phyloP scores from a whole-genome alignment of 2,888 invertebrate species.

The Rhorus exstirpatorius region DNA sequence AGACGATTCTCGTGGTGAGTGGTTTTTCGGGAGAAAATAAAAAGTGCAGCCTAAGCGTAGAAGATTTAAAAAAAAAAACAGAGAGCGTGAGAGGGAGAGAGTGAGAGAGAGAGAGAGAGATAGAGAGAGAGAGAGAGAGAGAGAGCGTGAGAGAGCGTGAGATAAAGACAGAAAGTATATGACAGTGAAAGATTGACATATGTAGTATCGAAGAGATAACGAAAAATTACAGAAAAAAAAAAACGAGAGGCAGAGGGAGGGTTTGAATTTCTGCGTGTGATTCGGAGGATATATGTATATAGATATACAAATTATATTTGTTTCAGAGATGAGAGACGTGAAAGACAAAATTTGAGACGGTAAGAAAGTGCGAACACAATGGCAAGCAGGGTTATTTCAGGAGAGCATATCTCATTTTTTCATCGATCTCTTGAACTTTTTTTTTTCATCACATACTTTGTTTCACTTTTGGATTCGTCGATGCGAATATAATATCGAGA shows the following conservation, averaged over 20 bases:
- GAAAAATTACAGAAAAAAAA: constrained; percentile 64
- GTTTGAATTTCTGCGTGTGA: constrained; percentile 33
- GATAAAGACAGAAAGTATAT: constrained; percentile 72
- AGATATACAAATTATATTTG: constrained; percentile 32
- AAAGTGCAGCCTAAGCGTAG: constrained; percentile 68
- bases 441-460: constrained; percentile 2
- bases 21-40: constrained; percentile 51
- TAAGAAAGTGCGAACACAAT: constrained; percentile 80
- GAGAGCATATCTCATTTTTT: constrained; percentile 74
- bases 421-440: constrained; percentile 54
- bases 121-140: too few species aligned
- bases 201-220: constrained; percentile 55
- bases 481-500: constrained; percentile 13
- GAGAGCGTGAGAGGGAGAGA: too few species aligned
- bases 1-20: constrained; percentile 50
- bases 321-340: constrained; percentile 46
- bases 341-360: constrained; percentile 50
- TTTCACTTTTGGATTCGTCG: constrained; percentile 8
- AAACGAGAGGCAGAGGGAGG: constrained; percentile 52
- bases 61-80: constrained; percentile 66
- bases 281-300: constrained; percentile 29
- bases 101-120: too few species aligned
- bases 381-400: constrained; percentile 83
- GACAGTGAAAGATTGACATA: constrained; percentile 53
- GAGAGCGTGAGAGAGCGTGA: too few species aligned